These are phyloP conservation scores for Montipora efflorescens DNA, from an alignment of 64 coral and sea anemone genomes.

Conservation along the genomic window DNA sequence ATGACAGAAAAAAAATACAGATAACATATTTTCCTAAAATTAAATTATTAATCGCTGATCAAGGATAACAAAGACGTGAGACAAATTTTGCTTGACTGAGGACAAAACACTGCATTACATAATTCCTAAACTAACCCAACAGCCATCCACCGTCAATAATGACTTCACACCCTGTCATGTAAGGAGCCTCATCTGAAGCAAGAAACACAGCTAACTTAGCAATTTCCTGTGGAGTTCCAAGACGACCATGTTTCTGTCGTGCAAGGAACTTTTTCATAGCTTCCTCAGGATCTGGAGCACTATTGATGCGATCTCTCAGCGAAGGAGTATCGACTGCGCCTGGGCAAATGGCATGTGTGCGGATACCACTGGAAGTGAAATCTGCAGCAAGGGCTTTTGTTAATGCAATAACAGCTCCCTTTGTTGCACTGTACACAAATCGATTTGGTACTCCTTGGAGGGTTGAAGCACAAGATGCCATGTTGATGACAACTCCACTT, in stretches of 20 bases:
- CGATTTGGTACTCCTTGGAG: slow-evolving; percentile 68
- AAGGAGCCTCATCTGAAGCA: slow-evolving; percentile 80
- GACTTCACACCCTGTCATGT: slow-evolving; percentile 77
- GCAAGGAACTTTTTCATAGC: slow-evolving; percentile 51
- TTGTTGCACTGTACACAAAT: slow-evolving; percentile 72
- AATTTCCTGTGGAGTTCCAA: slow-evolving; percentile 89
- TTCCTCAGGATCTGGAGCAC: slow-evolving; percentile 59
- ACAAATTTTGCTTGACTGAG: too few relatives aligned
- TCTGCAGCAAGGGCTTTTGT: slow-evolving; percentile 88
- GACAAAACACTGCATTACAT: too few relatives aligned
- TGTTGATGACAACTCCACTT: slow-evolving; percentile 81
- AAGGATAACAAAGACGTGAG: too few relatives aligned
- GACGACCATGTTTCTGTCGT: slow-evolving; percentile 59
- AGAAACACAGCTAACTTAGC: slow-evolving; percentile 80
- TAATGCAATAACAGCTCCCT: slow-evolving; percentile 82
- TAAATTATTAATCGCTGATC: too few relatives aligned
- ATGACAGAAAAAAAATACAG: too few relatives aligned
- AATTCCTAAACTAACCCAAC: neutral
- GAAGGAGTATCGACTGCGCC: slow-evolving; percentile 77
- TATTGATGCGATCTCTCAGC: slow-evolving; percentile 53
- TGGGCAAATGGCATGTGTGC: slow-evolving; percentile 83
- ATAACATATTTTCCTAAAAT: too few relatives aligned
- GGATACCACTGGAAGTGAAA: slow-evolving; percentile 71
- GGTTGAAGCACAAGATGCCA: slow-evolving; percentile 79
- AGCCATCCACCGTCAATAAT: slow-evolving; percentile 91